phyloP scores from a whole-genome alignment of 2,888 invertebrate genomes.

The Tineola bisselliella region DNA sequence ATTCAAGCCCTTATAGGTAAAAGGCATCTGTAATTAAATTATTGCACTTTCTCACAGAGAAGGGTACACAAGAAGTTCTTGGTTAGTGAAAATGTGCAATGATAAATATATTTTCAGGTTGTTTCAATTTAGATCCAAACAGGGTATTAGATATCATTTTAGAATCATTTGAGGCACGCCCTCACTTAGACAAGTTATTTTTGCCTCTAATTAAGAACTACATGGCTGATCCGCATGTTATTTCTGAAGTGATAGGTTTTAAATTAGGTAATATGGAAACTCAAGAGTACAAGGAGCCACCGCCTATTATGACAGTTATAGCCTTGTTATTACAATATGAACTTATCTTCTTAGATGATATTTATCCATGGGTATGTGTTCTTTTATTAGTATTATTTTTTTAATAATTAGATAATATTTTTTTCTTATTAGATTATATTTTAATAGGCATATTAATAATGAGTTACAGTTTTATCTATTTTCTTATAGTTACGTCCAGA shows the following conservation, averaged over 20 bases:
- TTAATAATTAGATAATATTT: too few species aligned
- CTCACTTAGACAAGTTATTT: constrained; percentile 81
- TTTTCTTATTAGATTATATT: too few species aligned
- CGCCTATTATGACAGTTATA: constrained; percentile 87
- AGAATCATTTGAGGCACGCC: constrained; percentile 93
- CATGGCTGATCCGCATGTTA: constrained; percentile 81
- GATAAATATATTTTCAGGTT: constrained; percentile 73
- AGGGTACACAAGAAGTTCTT: too few species aligned
- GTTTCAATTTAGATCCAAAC: constrained; percentile 99
- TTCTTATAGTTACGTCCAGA: constrained; percentile 84
- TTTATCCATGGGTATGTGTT: constrained; percentile 84
- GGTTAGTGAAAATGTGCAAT: too few species aligned
- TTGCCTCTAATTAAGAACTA: constrained; percentile 85
- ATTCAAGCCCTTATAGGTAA: constrained; percentile 94
- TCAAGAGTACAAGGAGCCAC: constrained; percentile 73
- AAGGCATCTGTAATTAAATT: background rate
- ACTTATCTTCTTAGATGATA: constrained; percentile 85
- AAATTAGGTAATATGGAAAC: constrained; percentile 80
- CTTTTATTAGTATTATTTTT: background rate
- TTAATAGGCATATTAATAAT: too few species aligned
- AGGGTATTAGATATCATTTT: constrained; percentile 95
- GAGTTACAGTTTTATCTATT: too few species aligned
- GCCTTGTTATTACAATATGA: constrained; percentile 89
- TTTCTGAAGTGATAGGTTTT: constrained; percentile 95
- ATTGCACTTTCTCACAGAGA: background rate